phyloP scores from a whole-genome alignment of 2,888 invertebrate species.

The Macaria liturata region DNA sequence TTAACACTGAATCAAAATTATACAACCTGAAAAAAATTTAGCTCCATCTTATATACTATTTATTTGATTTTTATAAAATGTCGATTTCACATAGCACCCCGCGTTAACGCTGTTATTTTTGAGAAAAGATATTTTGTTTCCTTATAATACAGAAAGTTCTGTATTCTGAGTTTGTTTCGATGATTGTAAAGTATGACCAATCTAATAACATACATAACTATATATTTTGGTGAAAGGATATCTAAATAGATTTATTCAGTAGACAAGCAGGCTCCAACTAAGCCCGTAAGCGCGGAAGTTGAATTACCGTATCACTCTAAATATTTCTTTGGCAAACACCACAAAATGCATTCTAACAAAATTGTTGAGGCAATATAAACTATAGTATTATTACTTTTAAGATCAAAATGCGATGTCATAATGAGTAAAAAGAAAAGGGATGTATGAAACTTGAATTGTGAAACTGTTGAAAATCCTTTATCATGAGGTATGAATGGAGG shows the following conservation, averaged over 20 bases:
- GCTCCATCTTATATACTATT: too few species aligned
- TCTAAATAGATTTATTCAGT: constrained; percentile 20
- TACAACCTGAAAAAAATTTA: too few species aligned
- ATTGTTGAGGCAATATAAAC: constrained; percentile 45
- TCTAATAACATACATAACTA: too few species aligned
- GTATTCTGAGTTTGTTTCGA: too few species aligned
- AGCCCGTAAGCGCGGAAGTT: constrained; percentile 59
- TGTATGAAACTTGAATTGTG: neutral
- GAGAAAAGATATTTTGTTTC: too few species aligned
- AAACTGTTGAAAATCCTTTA: constrained; percentile 38
- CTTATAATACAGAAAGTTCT: too few species aligned
- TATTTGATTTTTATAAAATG: too few species aligned
- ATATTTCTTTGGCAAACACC: constrained; percentile 64
- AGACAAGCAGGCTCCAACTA: constrained; percentile 65
- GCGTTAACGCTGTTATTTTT: too few species aligned
- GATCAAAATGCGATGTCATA: neutral
- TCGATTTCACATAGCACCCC: too few species aligned
- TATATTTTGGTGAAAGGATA: too few species aligned
- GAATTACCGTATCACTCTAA: constrained; percentile 62
- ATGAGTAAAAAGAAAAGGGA: neutral
- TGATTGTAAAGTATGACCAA: too few species aligned
- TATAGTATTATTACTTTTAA: constrained; percentile 5
- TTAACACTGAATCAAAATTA: too few species aligned
- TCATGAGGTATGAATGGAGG: constrained; percentile 52
- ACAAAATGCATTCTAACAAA: constrained; percentile 43